Base-by-base conservation (phyloP, 2,888 invertebrate species). In the Drosophila neotestacea region DNA sequence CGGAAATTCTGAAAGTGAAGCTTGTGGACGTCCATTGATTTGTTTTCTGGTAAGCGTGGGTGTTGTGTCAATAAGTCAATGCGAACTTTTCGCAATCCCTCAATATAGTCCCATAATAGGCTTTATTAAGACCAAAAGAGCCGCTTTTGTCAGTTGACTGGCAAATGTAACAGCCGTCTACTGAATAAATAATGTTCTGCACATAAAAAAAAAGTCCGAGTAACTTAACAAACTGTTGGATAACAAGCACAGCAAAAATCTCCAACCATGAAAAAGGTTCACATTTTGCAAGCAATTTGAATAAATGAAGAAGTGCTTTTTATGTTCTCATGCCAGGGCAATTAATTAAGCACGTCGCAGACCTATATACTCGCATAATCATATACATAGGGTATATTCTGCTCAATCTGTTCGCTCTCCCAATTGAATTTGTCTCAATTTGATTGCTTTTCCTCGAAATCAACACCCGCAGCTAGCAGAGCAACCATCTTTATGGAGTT, bases 21-120 rank as follows among this genome's bases (percentile, higher is more conserved):
- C 56, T 63, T 46, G 56, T 47, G 51, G 52, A 42, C 58, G 51
- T 55, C 71, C 77, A 82, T 79, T 83, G 71, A 85, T 85, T 85
- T 82, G 85, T 82, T 79, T 82, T 62, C 41, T 67, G 76, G 78
- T 74, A 74, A 71, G 77, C 78, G 64, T 73, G 64, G 80, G 76
- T 64, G 84, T 73, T 81, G 69, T 71, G 70, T 83, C 77, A 77
- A 77, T 77, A 70, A 67, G 60, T 70, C 55, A 63, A 34, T 16
- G 28, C 9, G 22, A 68, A 60, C 68, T 51, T 59, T 42, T 30
- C 27, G 42, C n/a, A 28, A 38, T 39, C 36, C 16, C 46, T 48
- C 62, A 62, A 54, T 60, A 46, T 38, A 69, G 48, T 60, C 50
- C 61, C 41, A 48, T 56, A 73, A 59, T 51, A 46, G 63, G 58